Percentiles rank a stretch among this genome's conserved stretches.
Conservation (phyloP, 2,797 vertebrate species). For the Monodelphis domestica region DNA sequence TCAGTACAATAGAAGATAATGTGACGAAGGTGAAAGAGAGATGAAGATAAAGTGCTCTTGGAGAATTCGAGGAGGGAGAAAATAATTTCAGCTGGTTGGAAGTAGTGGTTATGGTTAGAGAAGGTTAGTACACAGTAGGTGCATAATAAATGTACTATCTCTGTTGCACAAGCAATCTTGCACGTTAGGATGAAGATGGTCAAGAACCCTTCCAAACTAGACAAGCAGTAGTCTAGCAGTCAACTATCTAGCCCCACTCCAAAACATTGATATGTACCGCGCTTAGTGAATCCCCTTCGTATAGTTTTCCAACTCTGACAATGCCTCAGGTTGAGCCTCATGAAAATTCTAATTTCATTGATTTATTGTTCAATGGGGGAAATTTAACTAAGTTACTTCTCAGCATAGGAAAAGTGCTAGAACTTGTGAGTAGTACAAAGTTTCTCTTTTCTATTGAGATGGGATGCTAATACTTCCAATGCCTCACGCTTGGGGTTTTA, state of each 20-base stretch:
- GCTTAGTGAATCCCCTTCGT: constrained; percentile 9
- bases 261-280: neutral
- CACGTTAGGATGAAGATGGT: neutral
- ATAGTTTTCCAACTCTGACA: neutral
- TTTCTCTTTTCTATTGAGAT: neutral
- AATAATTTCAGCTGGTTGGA: neutral
- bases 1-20: neutral
- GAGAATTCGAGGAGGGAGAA: neutral
- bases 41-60: neutral
- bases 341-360: neutral
- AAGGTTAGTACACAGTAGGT: neutral
- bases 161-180: constrained; percentile 7
- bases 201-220: constrained; percentile 13
- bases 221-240: neutral
- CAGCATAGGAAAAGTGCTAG: neutral
- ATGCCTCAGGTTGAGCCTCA: neutral
- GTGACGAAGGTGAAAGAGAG: neutral
- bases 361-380: neutral
- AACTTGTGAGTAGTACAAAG: neutral
- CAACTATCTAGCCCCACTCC: neutral
- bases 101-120: neutral
- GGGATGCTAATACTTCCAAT: neutral
- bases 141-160: neutral
- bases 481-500: neutral
- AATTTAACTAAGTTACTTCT: neutral